Evolutionary conservation across 1,140 invertebrate genomes (phyloP).

Genomic region (Saxidomus purpurata): DNA sequence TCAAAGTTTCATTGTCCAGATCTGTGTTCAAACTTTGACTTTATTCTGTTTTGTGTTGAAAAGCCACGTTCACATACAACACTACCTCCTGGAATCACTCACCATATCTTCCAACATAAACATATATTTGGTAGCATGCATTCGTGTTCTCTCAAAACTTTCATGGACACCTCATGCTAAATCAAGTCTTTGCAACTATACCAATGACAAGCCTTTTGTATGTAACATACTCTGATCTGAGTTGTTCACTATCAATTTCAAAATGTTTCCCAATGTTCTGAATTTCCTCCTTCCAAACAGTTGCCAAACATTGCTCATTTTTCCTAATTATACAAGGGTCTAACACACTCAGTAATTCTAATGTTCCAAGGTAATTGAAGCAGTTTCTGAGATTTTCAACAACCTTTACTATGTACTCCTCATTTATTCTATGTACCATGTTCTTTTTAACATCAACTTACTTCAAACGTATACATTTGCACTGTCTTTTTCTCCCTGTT

Average conservation of each 20-base stretch:
- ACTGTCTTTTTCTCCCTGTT: too few relatives aligned
- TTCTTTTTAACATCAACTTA: neutral
- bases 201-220: neutral
- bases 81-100: conserved; percentile 28
- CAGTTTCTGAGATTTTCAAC: neutral
- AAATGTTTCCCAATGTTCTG: neutral
- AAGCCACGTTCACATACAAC: conserved; percentile 44
- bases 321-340: neutral
- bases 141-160: neutral
- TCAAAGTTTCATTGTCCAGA: neutral
- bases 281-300: neutral
- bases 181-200: neutral
- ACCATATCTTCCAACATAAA: neutral
- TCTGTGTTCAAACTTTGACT: neutral
- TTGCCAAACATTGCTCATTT: neutral
- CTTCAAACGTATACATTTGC: neutral
- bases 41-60: conserved; percentile 49
- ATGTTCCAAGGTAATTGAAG: neutral
- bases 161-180: neutral
- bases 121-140: neutral
- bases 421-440: neutral
- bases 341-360: neutral
- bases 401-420: neutral
- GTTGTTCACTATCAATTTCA: neutral
- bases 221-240: neutral